A percentile compares a stretch with the other conserved stretches of the same genome.
These are phyloP conservation scores for Amphimallon solstitiale DNA, from an alignment of 2,888 invertebrate genomes.

Conservation along the genomic window DNA sequence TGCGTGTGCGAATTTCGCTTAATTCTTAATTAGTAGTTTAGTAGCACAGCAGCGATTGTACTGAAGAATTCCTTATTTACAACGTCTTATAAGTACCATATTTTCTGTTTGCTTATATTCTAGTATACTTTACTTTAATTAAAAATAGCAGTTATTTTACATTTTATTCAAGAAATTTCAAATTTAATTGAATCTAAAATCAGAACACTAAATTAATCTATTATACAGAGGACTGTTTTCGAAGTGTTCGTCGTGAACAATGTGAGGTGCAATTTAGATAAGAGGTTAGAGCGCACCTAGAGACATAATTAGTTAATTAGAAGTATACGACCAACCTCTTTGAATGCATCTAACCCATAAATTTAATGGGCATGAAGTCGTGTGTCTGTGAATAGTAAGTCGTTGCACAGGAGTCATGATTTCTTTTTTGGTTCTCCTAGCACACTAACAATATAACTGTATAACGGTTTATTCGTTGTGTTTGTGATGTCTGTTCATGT, in stretches of 20 bases:
- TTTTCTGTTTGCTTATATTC: too few species aligned
- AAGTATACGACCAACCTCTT: conserved; percentile 16
- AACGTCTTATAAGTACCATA: too few species aligned
- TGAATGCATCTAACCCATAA: conserved; percentile 21
- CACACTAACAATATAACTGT: conserved; percentile 4
- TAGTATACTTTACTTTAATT: too few species aligned
- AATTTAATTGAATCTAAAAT: conserved; percentile 6
- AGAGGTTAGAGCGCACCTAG: conserved; percentile 8
- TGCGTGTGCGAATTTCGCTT: too few species aligned
- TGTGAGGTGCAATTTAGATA: conserved; percentile 2
- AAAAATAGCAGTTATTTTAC: too few species aligned
- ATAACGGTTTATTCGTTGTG: not conserved
- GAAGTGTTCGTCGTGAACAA: conserved; percentile 12
- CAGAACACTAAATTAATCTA: conserved; percentile 8
- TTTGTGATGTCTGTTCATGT: not conserved
- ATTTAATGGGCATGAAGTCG: conserved; percentile 17
- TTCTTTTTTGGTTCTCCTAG: conserved; percentile 12
- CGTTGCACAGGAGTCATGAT: conserved; percentile 13
- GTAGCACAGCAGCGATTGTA: too few species aligned
- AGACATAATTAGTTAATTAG: conserved; percentile 27
- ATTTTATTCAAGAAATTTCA: not conserved
- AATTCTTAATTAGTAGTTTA: too few species aligned
- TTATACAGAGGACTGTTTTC: conserved; percentile 7
- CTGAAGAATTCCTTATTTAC: too few species aligned
- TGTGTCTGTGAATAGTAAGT: conserved; percentile 14